Evolutionary conservation across 1,140 invertebrate genomes (phyloP), one percentile per base, ranked within the genome.

Genomic region (Hesperophylax magnus): DNA sequence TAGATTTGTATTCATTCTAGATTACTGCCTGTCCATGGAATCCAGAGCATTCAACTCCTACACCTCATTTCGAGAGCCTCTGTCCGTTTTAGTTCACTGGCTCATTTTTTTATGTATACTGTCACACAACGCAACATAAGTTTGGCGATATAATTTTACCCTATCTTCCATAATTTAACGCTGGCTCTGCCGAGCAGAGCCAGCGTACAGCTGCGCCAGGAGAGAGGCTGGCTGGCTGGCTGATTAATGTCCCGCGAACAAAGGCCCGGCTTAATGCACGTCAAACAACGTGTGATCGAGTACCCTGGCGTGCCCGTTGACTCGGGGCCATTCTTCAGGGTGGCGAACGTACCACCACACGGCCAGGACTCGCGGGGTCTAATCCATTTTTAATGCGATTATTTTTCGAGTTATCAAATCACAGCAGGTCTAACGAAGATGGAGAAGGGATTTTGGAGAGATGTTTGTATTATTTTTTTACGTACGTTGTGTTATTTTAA

Each of bases 211-310:
- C 72, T 76, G 72, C 54, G 72, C 53, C 54, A 14, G 39, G 39
- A 14, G 39, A 8, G 39, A 34, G 34, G 34, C 34, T 34, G 27
- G 27, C 27, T 27, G 27, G 15, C 60, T 20, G 17, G 18, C 71
- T 80, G 79, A 82, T 82, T 82, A 82, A 75, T 82, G 67, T 65
- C 72, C 22, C n/a, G 31, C 56, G 77, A 82, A 81, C 80, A 77
- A 77, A 71, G 78, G 71, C 63, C 75, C 60, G 18, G 75, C 58
- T 76, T 79, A 82, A 76, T 78, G 72, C 31, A 74, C 54, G 58
- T 74, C 65, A 74, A 54, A 79, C 58, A 67, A 65, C 67, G 71
- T 82, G 77, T 82, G 81, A 82, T 82, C 81, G 81, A 82, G 81
- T 82, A 34, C 79, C 58, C 75, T 52, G 52, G 34, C 20, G 61